A percentile compares a stretch with the other conserved stretches of the same genome.
Evolutionary conservation across 2,797 vertebrate genomes (phyloP).

Genomic region (Gymnothorax reevesii): DNA sequence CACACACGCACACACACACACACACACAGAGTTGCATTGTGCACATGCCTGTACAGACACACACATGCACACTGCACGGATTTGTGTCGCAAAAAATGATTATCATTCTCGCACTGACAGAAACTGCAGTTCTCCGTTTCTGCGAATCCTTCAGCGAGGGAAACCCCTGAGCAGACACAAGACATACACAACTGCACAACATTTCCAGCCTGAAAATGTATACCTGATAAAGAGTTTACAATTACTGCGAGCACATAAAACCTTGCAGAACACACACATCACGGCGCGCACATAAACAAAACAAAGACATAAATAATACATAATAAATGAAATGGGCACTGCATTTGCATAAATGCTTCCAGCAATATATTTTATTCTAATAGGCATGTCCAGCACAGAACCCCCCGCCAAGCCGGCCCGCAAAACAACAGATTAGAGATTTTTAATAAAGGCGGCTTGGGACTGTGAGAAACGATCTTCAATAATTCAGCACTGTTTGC

Average conservation of each 20-base stretch:
- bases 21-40: slow-evolving; percentile 40
- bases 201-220: neutral
- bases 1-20: slow-evolving; percentile 53
- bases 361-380: slow-evolving; percentile 77
- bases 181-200: neutral
- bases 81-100: neutral
- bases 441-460: slow-evolving; percentile 48
- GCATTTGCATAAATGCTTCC: slow-evolving; percentile 76
- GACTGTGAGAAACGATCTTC: slow-evolving; percentile 53
- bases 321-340: slow-evolving; percentile 75
- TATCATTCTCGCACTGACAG: neutral
- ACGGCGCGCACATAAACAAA: slow-evolving; percentile 43
- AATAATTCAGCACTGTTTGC: slow-evolving; percentile 63
- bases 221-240: neutral
- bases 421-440: slow-evolving; percentile 58
- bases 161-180: neutral
- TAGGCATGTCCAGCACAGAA: slow-evolving; percentile 72
- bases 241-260: neutral
- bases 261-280: slow-evolving; percentile 47
- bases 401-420: slow-evolving; percentile 69
- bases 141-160: neutral
- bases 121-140: neutral
- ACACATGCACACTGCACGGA: slow-evolving; percentile 24
- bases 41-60: slow-evolving; percentile 23
- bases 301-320: slow-evolving; percentile 58